Conservation (phyloP, 2,113 vertebrate species). For the Leucosticte australis region DNA sequence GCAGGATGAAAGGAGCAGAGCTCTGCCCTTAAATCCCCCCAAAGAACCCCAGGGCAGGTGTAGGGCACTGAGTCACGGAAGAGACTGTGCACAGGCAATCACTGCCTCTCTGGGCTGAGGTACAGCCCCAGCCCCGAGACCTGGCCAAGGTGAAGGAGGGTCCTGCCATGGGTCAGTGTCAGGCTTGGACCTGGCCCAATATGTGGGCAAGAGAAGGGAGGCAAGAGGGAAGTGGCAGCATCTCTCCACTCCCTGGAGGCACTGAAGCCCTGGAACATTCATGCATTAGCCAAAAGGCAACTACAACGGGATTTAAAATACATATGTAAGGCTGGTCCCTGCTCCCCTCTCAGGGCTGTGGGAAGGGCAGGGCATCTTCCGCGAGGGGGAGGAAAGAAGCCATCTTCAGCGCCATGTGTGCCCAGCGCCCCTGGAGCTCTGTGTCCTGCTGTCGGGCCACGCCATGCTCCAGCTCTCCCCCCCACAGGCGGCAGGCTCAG, state of each 20-base stretch:
- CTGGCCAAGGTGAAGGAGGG: background rate
- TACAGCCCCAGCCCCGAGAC: background rate
- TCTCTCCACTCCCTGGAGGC: slow-evolving; percentile 1
- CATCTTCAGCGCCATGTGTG: slow-evolving; percentile 54
- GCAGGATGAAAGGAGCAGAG: background rate
- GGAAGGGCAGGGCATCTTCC: slow-evolving; percentile 43
- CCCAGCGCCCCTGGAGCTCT: slow-evolving; percentile 56
- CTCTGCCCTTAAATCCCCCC: background rate
- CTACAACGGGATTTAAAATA: background rate
- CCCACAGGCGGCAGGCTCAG: slow-evolving; percentile 73
- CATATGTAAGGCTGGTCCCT: slow-evolving; percentile 27
- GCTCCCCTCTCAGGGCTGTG: slow-evolving; percentile 39
- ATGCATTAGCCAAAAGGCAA: slow-evolving; percentile 22
- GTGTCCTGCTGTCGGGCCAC: slow-evolving; percentile 63
- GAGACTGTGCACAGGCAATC: background rate
- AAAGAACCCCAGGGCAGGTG: background rate
- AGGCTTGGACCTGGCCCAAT: background rate
- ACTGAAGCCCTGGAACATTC: slow-evolving; percentile 64
- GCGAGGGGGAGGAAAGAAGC: slow-evolving; percentile 50
- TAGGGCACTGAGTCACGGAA: fast-evolving
- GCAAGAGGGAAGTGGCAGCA: background rate
- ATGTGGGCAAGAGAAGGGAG: background rate
- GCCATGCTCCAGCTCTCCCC: slow-evolving; percentile 60
- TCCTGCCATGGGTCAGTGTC: background rate
- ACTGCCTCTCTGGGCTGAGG: background rate